Percentiles rank a stretch among this genome's conserved stretches.
These are phyloP conservation scores for Caenorhabditis panamensis DNA, from an alignment of 2,888 invertebrate genomes.

Conservation along the genomic window DNA sequence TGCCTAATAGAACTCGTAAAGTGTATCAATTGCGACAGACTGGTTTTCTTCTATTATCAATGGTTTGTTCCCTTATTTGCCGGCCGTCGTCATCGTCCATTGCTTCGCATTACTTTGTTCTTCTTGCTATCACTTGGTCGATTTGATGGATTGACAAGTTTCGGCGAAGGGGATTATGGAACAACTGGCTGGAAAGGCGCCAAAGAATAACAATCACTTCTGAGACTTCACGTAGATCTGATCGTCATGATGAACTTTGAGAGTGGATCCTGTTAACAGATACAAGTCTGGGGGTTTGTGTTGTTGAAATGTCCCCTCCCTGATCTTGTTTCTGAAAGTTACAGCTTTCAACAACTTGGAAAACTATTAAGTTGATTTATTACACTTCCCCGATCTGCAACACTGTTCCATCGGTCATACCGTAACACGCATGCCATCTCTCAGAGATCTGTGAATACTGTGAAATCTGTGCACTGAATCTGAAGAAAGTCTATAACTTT, in stretches of 20 bases:
- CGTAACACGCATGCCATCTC: neutral
- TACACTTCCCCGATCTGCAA: neutral
- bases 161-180: slow-evolving; percentile 4
- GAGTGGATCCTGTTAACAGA: too few species aligned
- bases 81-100: neutral
- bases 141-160: slow-evolving; percentile 51
- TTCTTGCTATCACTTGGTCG: slow-evolving; percentile 34
- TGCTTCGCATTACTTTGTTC: slow-evolving; percentile 51
- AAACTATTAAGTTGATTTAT: too few species aligned
- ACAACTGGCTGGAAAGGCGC: neutral
- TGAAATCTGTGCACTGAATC: slow-evolving; percentile 13
- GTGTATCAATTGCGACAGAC: slow-evolving; percentile 56
- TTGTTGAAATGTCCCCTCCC: too few species aligned
- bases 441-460: slow-evolving; percentile 7
- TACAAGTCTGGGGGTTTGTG: too few species aligned
- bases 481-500: slow-evolving; percentile 31
- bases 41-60: slow-evolving; percentile 55
- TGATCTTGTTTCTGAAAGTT: too few species aligned
- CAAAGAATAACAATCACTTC: neutral
- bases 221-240: neutral
- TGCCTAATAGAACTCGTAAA: slow-evolving; percentile 60
- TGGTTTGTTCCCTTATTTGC: slow-evolving; percentile 32
- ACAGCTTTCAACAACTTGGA: too few species aligned
- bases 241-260: too few species aligned
- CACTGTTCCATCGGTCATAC: neutral